Conservation (phyloP, 2,797 vertebrate genomes). For the Lepidocolaptes lacrymiger region DNA sequence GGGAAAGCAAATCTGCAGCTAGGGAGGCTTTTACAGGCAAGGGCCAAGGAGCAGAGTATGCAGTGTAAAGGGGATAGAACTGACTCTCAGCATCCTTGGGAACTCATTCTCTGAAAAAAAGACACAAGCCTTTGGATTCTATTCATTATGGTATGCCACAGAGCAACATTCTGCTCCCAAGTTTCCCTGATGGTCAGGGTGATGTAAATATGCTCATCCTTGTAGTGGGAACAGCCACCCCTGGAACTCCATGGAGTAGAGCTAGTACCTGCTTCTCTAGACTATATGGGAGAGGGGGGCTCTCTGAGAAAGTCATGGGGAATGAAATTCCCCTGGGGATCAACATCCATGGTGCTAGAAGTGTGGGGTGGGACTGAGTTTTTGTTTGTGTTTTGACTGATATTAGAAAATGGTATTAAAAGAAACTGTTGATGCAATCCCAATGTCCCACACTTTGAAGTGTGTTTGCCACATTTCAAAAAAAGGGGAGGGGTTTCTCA, state of each 20-base stretch:
- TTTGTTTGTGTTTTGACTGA: not conserved
- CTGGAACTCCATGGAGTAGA: rapidly evolving
- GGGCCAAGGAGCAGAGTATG: not conserved
- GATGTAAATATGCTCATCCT: not conserved
- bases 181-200: not conserved
- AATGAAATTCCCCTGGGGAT: rapidly evolving
- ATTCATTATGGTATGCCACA: not conserved
- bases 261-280: not conserved
- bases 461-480: not conserved
- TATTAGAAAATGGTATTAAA: not conserved
- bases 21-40: not conserved
- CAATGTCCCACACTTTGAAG: not conserved
- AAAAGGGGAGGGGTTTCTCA: not conserved
- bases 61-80: rapidly evolving
- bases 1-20: not conserved
- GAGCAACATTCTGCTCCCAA: not conserved
- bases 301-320: not conserved
- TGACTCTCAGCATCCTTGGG: not conserved
- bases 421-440: not conserved
- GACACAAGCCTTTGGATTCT: not conserved
- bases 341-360: not conserved
- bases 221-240: not conserved
- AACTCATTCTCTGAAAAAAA: not conserved
- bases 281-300: not conserved
- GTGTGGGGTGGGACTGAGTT: rapidly evolving